Percentiles rank a stretch among this genome's conserved stretches.
Conservation (phyloP, 2,888 invertebrate species). For the Leptinotarsa juncta region DNA sequence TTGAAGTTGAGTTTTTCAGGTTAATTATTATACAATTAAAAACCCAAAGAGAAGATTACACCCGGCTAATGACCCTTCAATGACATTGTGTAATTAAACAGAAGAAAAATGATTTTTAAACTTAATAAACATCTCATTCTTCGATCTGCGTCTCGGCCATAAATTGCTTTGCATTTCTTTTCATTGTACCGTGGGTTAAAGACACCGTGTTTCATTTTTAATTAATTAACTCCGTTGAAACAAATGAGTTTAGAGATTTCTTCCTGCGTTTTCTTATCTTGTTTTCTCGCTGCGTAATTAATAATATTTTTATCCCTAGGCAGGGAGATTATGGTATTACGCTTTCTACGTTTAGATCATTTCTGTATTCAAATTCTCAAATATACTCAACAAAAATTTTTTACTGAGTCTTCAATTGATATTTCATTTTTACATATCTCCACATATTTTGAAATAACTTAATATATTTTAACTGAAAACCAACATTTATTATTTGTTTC, state of each 20-base stretch:
- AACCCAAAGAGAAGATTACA: conserved; percentile 39
- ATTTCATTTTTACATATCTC: no score
- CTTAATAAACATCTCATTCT: conserved; percentile 57
- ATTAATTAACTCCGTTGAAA: conserved; percentile 63
- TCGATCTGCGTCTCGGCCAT: conserved; percentile 39
- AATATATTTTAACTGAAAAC: no score
- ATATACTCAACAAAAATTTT: no score
- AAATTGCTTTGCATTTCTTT: conserved; percentile 51
- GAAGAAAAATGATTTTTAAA: conserved; percentile 56
- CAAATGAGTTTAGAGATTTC: conserved; percentile 63
- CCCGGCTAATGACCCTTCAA: conserved; percentile 51
- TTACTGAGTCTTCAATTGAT: no score
- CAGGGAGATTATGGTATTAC: conserved; percentile 38
- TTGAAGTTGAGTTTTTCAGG: conserved; percentile 39
- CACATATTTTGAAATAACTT: no score
- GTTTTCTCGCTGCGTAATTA: conserved; percentile 56
- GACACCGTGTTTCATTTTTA: conserved; percentile 59
- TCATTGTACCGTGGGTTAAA: conserved; percentile 44
- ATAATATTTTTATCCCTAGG: conserved; percentile 56
- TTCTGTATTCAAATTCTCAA: no score
- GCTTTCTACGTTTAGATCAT: neutral
- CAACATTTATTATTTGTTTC: no score
- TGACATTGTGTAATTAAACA: conserved; percentile 61
- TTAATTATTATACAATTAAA: conserved; percentile 42
- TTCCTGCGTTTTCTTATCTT: conserved; percentile 55